Evolutionary conservation across 1,140 invertebrate species (phyloP).

Genomic region (Riptortus pedestris): DNA sequence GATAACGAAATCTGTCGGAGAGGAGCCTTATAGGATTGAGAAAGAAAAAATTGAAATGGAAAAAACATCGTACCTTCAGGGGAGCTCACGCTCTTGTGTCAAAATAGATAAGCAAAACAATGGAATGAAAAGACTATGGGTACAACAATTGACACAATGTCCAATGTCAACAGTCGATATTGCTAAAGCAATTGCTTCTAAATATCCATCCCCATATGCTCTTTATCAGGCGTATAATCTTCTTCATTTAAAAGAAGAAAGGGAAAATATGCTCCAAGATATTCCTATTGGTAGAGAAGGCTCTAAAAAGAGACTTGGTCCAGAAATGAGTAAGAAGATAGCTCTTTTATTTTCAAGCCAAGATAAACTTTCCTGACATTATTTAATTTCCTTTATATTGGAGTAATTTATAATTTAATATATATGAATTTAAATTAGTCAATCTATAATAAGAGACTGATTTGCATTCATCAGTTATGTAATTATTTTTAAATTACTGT

Average conservation of each 20-base stretch:
- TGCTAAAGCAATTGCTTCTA: not conserved
- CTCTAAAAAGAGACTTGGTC: not conserved
- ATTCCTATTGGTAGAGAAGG: not conserved
- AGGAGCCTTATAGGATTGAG: not conserved
- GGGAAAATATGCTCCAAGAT: not conserved
- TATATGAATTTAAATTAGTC: not conserved
- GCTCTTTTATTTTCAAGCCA: not conserved
- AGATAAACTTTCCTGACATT: not conserved
- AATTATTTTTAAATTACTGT: not conserved
- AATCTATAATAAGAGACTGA: not conserved
- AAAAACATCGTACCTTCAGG: not conserved
- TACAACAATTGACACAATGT: not conserved
- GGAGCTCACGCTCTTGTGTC: not conserved
- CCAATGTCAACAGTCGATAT: not conserved
- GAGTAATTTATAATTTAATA: not conserved
- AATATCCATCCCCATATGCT: not conserved
- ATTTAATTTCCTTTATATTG: not conserved
- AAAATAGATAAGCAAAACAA: not conserved
- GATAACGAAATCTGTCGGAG: not conserved
- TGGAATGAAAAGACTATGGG: not conserved
- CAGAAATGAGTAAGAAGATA: not conserved
- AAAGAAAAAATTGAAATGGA: not conserved
- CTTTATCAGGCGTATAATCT: not conserved
- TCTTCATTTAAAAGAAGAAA: not conserved
- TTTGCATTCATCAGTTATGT: not conserved